phyloP scores from a whole-genome alignment of 2,888 invertebrate species.

The Nemotelus nigrinus region DNA sequence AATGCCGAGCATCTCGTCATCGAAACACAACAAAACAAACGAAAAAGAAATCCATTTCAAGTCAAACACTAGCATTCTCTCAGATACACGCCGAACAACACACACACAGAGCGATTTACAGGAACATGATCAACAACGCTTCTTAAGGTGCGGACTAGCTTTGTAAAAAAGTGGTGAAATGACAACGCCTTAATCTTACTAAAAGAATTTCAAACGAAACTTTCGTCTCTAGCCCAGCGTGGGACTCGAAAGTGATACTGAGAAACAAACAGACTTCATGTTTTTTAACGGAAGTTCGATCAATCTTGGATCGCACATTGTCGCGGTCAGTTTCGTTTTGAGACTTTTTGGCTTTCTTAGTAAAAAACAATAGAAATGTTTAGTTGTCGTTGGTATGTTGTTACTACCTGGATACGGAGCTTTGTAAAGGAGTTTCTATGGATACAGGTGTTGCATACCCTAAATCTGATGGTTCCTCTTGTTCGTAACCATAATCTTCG shows the following conservation, averaged over 20 bases:
- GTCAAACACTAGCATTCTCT: neutral
- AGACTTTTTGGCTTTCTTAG: neutral
- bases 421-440: conserved; percentile 86
- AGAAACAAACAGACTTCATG: neutral
- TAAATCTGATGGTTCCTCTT: conserved; percentile 81
- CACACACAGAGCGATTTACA: conserved; percentile 9
- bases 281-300: neutral
- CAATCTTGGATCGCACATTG: neutral
- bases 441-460: conserved; percentile 84
- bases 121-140: conserved; percentile 35
- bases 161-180: conserved; percentile 34
- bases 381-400: conserved; percentile 34
- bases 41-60: neutral
- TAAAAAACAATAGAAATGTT: neutral
- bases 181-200: conserved; percentile 24
- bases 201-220: conserved; percentile 38
- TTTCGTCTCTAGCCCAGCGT: neutral
- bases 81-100: conserved; percentile 4
- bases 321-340: conserved; percentile 28
- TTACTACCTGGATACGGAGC: conserved; percentile 79
- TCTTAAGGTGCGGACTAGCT: conserved; percentile 30
- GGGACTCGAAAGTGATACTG: neutral
- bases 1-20: neutral
- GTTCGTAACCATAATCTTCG: conserved; percentile 76
- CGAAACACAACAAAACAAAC: neutral